Conservation (phyloP, 2,888 invertebrate genomes). For the Noctua comes region DNA sequence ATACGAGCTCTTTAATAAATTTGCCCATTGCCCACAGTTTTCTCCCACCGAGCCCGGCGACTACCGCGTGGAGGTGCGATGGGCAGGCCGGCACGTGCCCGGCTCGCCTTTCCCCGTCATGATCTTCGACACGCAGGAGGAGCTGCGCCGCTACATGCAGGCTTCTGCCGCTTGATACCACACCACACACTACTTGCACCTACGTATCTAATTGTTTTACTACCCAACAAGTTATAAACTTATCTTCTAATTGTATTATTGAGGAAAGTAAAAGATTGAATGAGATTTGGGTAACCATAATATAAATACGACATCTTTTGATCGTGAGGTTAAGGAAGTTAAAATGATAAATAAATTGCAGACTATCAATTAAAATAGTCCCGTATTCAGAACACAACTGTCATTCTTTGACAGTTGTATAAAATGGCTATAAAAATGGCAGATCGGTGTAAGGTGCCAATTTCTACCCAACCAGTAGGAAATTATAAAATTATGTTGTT, state of each 20-base stretch:
- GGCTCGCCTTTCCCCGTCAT: slow-evolving; percentile 99
- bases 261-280: not conserved
- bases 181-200: slow-evolving; percentile 17
- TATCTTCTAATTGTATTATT: not conserved
- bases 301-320: not conserved
- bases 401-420: not conserved
- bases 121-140: slow-evolving; percentile 99
- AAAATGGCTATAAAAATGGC: not conserved
- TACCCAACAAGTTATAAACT: not conserved
- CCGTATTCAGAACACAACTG: not conserved
- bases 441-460: not conserved
- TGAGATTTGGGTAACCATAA: not conserved
- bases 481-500: not conserved
- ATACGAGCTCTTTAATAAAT: not conserved
- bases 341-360: not conserved
- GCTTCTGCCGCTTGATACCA: slow-evolving; percentile 78
- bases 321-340: not conserved
- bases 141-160: slow-evolving; percentile 93
- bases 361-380: not conserved
- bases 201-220: not conserved
- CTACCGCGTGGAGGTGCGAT: slow-evolving; percentile 97
- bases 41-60: slow-evolving; percentile 99
- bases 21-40: slow-evolving; percentile 88
- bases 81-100: slow-evolving; percentile 99
- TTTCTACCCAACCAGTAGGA: not conserved